Conservation (phyloP, 2,888 invertebrate species). For the Alloscopus bannaensis region DNA sequence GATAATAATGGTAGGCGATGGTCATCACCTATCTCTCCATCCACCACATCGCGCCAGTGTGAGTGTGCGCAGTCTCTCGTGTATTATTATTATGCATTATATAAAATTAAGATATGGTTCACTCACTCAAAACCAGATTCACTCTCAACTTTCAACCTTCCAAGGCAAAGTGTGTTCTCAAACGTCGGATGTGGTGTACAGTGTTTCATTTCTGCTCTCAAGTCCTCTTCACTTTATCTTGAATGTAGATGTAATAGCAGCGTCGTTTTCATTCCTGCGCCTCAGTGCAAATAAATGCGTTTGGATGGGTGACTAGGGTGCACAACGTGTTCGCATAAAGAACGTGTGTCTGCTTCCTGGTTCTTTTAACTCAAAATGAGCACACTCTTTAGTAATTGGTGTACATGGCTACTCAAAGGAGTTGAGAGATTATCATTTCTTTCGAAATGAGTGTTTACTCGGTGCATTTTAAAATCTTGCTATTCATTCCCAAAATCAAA, state of each 20-base stretch:
- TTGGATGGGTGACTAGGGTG: neutral
- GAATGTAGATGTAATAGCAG: neutral
- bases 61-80: too few relatives aligned
- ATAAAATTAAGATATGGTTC: constrained; percentile 42
- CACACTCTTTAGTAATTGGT: neutral
- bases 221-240: neutral
- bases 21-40: too few relatives aligned
- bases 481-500: too few relatives aligned
- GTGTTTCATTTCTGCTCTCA: neutral
- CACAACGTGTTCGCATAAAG: neutral
- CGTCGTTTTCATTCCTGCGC: neutral
- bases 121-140: constrained; percentile 52
- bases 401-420: neutral
- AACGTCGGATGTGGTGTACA: constrained; percentile 19
- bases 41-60: too few relatives aligned
- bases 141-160: constrained; percentile 41
- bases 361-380: constrained; percentile 3
- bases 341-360: constrained; percentile 15
- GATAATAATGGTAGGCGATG: too few relatives aligned
- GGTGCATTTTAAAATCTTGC: too few relatives aligned
- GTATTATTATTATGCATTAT: too few relatives aligned
- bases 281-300: neutral
- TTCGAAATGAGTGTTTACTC: constrained; percentile 5
- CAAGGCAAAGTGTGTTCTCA: constrained; percentile 34
- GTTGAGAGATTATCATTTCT: neutral